A percentile compares a stretch with the other conserved stretches of the same genome.
phyloP scores from a whole-genome alignment of 1,140 invertebrate genomes.

The Pantala flavescens region DNA sequence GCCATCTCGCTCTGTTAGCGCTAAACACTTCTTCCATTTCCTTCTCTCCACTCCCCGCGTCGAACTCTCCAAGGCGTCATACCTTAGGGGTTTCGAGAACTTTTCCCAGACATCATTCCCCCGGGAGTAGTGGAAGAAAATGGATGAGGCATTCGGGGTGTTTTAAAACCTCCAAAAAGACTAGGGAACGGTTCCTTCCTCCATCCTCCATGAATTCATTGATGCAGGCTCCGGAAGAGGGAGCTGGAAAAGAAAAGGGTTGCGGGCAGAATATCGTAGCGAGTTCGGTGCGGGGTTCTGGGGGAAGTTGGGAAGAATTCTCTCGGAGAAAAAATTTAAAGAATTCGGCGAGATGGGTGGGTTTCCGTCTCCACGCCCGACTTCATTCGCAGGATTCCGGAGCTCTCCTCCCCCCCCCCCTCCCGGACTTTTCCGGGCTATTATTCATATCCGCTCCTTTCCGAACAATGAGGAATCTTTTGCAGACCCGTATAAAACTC shows the following conservation, averaged over 20 bases:
- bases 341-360: neutral
- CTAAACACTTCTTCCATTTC: neutral
- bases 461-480: too few relatives aligned
- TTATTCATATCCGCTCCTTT: neutral
- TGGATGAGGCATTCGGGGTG: neutral
- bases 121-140: neutral
- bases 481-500: too few relatives aligned
- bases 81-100: neutral
- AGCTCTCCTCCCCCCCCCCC: neutral
- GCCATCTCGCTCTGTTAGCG: neutral
- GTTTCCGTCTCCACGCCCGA: neutral
- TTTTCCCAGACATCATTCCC: neutral
- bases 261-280: neutral
- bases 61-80: neutral
- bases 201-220: neutral
- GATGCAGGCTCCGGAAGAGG: neutral
- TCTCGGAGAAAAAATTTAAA: neutral
- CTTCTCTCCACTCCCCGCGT: neutral
- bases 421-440: neutral
- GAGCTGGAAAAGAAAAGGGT: neutral
- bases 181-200: neutral
- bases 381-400: neutral
- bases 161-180: neutral
- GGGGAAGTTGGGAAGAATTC: neutral
- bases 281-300: neutral